A percentile compares a stretch with the other conserved stretches of the same genome.
These are phyloP conservation scores for Colaptes auratus DNA, from an alignment of 2,113 vertebrate species.

Conservation along the genomic window DNA sequence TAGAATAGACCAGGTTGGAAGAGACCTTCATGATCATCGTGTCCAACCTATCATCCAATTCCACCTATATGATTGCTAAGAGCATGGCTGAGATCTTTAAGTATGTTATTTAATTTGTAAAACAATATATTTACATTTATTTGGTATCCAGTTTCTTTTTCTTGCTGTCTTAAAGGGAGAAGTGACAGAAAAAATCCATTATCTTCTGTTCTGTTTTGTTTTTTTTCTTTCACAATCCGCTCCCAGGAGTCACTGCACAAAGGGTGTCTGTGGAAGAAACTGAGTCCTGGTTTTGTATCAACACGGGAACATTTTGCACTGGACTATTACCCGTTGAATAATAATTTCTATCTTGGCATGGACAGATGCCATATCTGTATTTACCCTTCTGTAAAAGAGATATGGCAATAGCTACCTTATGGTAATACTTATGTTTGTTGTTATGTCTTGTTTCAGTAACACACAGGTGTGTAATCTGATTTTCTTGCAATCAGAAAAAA, in stretches of 20 bases:
- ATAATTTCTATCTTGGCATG: neutral
- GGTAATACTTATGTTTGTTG: neutral
- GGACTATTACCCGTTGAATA: neutral
- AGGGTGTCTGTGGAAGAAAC: neutral
- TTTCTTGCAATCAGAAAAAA: neutral
- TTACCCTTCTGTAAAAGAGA: neutral
- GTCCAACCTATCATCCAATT: too few relatives aligned
- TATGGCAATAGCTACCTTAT: neutral
- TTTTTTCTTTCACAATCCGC: neutral
- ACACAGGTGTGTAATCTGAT: neutral
- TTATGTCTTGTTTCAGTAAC: neutral
- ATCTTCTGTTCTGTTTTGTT: neutral
- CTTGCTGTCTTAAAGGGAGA: neutral
- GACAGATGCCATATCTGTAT: neutral
- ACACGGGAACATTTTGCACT: neutral
- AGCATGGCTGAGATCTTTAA: neutral
- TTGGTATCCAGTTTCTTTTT: neutral
- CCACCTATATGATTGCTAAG: neutral
- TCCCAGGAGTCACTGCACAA: neutral
- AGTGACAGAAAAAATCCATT: neutral
- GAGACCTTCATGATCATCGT: too few relatives aligned
- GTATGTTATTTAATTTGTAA: neutral
- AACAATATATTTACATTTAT: neutral
- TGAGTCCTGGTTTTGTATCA: neutral
- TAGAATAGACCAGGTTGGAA: too few relatives aligned